Conservation (phyloP, 1,140 invertebrate genomes). For the Rhyzopertha dominica region DNA sequence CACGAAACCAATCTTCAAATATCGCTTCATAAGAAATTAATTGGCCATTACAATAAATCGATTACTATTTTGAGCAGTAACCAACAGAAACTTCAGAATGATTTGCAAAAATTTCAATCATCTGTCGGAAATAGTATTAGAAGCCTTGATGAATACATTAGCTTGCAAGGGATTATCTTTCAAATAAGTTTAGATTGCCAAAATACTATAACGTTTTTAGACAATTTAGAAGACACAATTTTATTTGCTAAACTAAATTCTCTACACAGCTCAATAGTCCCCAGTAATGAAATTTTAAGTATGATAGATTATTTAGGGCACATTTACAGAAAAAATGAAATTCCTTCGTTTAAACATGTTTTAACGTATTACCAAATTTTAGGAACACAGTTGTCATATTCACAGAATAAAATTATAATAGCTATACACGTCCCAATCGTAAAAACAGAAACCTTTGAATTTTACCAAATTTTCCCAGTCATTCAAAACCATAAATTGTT, state of each 20-base stretch:
- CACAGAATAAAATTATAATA: too few relatives aligned
- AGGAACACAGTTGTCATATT: too few relatives aligned
- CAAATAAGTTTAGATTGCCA: constrained; percentile 3
- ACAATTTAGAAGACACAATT: background rate
- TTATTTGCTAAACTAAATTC: constrained; percentile 1
- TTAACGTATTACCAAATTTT: too few relatives aligned
- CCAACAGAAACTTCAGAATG: constrained; percentile 1
- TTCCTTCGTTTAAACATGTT: too few relatives aligned
- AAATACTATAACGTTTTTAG: background rate
- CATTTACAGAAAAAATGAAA: too few relatives aligned
- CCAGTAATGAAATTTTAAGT: too few relatives aligned
- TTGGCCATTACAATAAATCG: background rate
- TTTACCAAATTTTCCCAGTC: too few relatives aligned
- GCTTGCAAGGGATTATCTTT: constrained; percentile 1
- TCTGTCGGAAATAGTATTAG: background rate
- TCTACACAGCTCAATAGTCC: too few relatives aligned
- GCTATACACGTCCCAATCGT: too few relatives aligned
- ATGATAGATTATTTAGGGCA: too few relatives aligned
- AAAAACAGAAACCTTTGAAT: too few relatives aligned
- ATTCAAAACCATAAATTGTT: too few relatives aligned
- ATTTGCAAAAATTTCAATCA: constrained; percentile 2
- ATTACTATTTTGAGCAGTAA: background rate
- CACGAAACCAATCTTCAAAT: constrained; percentile 9
- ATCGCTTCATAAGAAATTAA: background rate
- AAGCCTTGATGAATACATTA: background rate